Percentiles rank a stretch among this genome's conserved stretches.
These are phyloP conservation scores for Taxidea taxus DNA, from an alignment of 2,113 vertebrate genomes.

Conservation along the genomic window DNA sequence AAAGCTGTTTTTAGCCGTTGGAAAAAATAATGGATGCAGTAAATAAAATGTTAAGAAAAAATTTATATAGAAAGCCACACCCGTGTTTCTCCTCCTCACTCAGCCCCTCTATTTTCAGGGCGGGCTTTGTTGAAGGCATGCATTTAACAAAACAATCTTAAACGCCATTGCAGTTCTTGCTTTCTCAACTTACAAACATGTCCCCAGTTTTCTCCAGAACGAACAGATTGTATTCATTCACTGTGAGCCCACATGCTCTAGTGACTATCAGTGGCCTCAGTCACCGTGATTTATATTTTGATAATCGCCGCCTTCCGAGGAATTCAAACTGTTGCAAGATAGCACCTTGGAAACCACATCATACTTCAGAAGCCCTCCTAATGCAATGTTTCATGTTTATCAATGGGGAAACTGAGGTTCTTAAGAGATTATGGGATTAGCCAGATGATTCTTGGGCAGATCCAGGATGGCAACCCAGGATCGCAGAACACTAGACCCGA, in stretches of 20 bases:
- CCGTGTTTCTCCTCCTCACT: background rate
- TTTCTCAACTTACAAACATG: background rate
- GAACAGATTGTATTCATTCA: background rate
- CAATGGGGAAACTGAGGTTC: background rate
- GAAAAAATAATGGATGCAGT: constrained; percentile 25
- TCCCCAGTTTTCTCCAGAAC: background rate
- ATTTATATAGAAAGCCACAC: background rate
- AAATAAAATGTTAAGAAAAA: constrained; percentile 49
- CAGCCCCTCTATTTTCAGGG: background rate
- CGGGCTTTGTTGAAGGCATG: background rate
- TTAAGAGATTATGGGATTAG: background rate
- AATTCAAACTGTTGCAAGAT: background rate
- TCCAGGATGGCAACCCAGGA: background rate
- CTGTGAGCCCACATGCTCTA: background rate
- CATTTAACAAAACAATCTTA: background rate
- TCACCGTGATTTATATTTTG: background rate
- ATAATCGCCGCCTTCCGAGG: background rate
- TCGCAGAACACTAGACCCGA: background rate
- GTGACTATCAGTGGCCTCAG: background rate
- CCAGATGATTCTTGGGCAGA: background rate
- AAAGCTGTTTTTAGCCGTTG: constrained; percentile 45
- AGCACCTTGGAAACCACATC: background rate
- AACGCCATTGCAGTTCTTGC: background rate
- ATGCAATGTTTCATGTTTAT: background rate
- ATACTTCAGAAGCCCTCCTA: background rate